These are phyloP conservation scores for Halcyon chelicuti DNA, from an alignment of 2,797 vertebrate genomes.

Conservation along the genomic window DNA sequence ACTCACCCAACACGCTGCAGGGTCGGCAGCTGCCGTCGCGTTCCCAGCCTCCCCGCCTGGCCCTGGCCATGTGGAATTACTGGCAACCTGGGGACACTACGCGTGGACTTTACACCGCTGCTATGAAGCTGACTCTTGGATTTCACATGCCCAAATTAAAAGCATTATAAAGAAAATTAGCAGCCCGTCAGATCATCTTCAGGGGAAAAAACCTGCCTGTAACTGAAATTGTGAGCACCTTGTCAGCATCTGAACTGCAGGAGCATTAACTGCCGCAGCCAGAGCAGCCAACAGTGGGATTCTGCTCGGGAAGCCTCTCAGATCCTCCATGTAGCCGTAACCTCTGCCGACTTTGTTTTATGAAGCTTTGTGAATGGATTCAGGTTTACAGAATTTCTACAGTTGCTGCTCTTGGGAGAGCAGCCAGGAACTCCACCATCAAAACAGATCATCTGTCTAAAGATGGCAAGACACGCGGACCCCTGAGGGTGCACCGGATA, in stretches of 20 bases:
- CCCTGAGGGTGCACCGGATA: constrained; percentile 13
- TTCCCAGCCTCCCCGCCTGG: background rate
- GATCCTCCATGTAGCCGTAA: background rate
- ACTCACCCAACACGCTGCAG: accelerated
- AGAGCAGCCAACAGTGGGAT: background rate
- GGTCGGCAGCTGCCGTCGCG: accelerated
- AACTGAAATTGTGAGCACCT: background rate
- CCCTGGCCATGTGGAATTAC: accelerated
- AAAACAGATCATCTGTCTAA: constrained; percentile 20
- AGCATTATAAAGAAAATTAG: background rate
- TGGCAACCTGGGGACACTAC: accelerated
- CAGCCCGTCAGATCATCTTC: background rate
- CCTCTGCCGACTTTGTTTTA: constrained; percentile 54
- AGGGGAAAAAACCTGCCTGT: background rate
- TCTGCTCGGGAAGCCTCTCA: constrained; percentile 43
- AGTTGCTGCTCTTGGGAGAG: constrained; percentile 9
- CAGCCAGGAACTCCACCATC: constrained; percentile 26
- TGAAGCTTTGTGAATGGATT: constrained; percentile 55
- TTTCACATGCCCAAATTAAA: background rate
- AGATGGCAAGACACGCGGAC: background rate
- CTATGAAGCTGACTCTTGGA: accelerated
- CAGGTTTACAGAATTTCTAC: constrained; percentile 49
- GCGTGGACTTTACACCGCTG: accelerated
- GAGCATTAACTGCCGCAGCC: background rate
- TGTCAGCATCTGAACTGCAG: background rate